Base-by-base conservation (phyloP, 2,113 vertebrate genomes). In the Sceloporus undulatus region DNA sequence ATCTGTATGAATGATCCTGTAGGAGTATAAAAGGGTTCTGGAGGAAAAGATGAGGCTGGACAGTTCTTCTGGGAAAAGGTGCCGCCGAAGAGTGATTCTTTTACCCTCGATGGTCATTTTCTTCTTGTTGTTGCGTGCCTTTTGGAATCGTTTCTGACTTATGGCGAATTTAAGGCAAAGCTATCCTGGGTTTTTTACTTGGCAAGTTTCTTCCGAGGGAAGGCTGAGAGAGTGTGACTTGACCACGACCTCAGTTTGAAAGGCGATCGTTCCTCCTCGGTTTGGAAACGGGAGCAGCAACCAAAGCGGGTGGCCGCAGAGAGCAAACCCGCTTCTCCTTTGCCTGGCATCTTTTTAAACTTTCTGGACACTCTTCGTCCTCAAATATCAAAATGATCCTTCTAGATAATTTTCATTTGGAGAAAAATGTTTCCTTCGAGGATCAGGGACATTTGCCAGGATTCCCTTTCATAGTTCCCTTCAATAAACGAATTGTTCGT, bases 401-500 rank as follows among this genome's bases (percentile, higher is more conserved):
- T 91, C 70, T 74, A 62, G 71, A 56, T 65, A 71, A 56, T 52
- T 16, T 62, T 82, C 38, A n/a, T 82, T 9, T 34, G 77, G 76
- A 52, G 9, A 10, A 34, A 7, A 14, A 62, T 10, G 54, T 42
- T 42, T 29, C 5, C 19, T 73, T 82, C 48, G 9, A 54, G 18
- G 68, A 42, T 73, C 16, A n/a, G 27, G 59, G 25, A 9, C 13
- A 59, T 73, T 38, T 73, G 9, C 25, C 2, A 29, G 16, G 56
- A 23, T 62, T 75, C 81, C 40, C 52, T 38, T 34, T 85, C 19
- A 2, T 9, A 59, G 34, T 54, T 11, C n/a, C 86, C 40, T 27
- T 16, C 4, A 95, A 94, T 92, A 91, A 92, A 77, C 85, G 82
- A 42, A 87, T 79, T 82, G 88, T 59, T 40, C 0, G 7, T 21